Evolutionary conservation across 1,140 invertebrate species (phyloP), one percentile per base, ranked within the genome.

Genomic region (Cydia strobilella): DNA sequence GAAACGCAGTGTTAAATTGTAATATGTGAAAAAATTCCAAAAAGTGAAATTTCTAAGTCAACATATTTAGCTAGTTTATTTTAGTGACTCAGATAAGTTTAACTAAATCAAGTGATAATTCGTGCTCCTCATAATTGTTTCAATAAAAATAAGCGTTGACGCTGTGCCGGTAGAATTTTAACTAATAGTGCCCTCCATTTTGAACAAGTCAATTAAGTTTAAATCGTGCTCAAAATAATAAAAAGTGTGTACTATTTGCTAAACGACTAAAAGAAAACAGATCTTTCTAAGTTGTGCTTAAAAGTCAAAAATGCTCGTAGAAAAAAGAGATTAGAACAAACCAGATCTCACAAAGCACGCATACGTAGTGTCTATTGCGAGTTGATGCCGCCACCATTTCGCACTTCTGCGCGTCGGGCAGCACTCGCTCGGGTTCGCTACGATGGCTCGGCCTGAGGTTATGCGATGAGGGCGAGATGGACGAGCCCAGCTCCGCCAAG

Each of bases 381-480:
- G 42, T 51, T 39, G 42, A 23, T 72, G 35, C 35, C 65, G n/a
- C 7, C 39, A 72, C 18, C 20, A 48, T 48, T 45, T 72, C 71
- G 12, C 13, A 72, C 13, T 13, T 45, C 42, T 45, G 42, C 13
- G 12, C 42, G 42, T 45, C 42, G 35, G 35, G 35, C 35, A 45
- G 42, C 13, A 62, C 73, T 62, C 74, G 74, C 31, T n/a, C 74
- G 0, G 74, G 74, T 3, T 23, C 25, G 20, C 89, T 90, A 77
- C 84, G 89, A 92, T 92, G 90, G 90, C 90, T 92, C 18, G 89
- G 90, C 90, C 89, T 91, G 88, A 92, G 83, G 90, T 54, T 54
- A 18, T 54, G 51, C 51, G 51, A 18, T 54, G 51, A 54, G 51
- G 51, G n/a, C 15, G n/a, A 54, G n/a, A 54, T 54, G 51, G 51